Percentiles rank a stretch among this genome's conserved stretches.
Conservation (phyloP, 2,797 vertebrate genomes). For the Cryptoblepharus egeriae region DNA sequence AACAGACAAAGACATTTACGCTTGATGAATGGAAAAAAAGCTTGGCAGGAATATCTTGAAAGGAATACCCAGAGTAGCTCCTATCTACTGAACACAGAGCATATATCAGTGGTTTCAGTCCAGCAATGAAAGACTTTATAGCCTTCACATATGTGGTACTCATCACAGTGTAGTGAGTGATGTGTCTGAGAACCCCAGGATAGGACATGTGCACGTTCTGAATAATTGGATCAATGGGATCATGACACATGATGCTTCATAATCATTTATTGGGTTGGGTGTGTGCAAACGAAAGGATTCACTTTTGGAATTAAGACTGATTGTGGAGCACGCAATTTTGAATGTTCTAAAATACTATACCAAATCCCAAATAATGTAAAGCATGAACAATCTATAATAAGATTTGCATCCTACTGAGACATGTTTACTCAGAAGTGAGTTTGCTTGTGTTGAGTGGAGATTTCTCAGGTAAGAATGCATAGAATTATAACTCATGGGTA, state of each 20-base stretch:
- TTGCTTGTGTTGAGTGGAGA: too few relatives aligned
- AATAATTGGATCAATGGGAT: neutral
- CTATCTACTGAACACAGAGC: neutral
- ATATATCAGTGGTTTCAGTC: neutral
- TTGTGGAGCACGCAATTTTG: too few relatives aligned
- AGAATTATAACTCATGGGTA: too few relatives aligned
- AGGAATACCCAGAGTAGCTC: neutral
- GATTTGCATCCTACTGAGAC: too few relatives aligned
- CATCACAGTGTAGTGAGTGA: neutral
- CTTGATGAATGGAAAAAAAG: neutral
- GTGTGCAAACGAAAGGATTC: too few relatives aligned
- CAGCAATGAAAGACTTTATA: neutral
- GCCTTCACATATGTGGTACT: neutral
- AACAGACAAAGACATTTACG: neutral
- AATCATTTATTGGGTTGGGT: neutral
- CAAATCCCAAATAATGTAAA: too few relatives aligned
- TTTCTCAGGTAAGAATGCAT: too few relatives aligned
- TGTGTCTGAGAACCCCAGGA: neutral
- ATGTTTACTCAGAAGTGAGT: too few relatives aligned
- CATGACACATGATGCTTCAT: neutral
- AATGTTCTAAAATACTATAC: neutral
- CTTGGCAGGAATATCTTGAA: slow-evolving; percentile 7
- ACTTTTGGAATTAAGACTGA: neutral
- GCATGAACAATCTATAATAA: too few relatives aligned
- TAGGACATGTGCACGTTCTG: neutral